Percentiles rank a stretch among this genome's conserved stretches.
Conservation (phyloP, 2,113 vertebrate species). For the Dasyurus viverrinus region DNA sequence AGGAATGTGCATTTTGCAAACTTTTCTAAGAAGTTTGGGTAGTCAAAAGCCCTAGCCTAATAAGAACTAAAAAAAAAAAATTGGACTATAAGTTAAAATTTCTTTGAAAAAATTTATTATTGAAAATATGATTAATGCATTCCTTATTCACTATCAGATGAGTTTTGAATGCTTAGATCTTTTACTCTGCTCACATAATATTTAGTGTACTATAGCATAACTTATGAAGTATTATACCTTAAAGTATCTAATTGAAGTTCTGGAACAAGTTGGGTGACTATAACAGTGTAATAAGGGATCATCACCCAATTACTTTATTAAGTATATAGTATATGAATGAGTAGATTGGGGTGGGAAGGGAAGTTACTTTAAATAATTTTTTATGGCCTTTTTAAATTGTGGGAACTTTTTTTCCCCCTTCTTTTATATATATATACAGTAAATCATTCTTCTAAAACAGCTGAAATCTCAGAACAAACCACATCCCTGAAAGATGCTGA, state of each 20-base stretch:
- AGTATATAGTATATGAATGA: neutral
- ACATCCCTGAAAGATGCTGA: slow-evolving; percentile 75
- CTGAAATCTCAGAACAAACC: slow-evolving; percentile 81
- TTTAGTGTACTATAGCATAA: neutral
- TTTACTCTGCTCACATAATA: neutral
- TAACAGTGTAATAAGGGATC: neutral
- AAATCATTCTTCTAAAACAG: slow-evolving; percentile 79
- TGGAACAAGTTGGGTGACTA: neutral
- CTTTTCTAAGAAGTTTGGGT: neutral
- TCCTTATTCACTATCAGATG: neutral
- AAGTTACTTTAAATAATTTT: neutral
- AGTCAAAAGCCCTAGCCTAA: neutral
- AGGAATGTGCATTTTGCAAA: neutral
- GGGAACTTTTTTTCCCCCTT: neutral
- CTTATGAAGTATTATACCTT: neutral
- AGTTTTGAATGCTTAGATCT: neutral
- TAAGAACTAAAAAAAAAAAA: neutral
- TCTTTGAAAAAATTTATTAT: neutral
- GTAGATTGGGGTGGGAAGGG: fast-evolving
- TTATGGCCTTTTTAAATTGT: neutral
- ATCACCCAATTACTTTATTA: neutral
- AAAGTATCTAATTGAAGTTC: too few species aligned
- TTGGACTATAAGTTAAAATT: neutral
- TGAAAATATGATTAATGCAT: neutral
- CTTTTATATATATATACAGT: slow-evolving; percentile 77